Evolutionary conservation across 2,113 vertebrate species (phyloP).

Genomic region (Colossoma macropomum): DNA sequence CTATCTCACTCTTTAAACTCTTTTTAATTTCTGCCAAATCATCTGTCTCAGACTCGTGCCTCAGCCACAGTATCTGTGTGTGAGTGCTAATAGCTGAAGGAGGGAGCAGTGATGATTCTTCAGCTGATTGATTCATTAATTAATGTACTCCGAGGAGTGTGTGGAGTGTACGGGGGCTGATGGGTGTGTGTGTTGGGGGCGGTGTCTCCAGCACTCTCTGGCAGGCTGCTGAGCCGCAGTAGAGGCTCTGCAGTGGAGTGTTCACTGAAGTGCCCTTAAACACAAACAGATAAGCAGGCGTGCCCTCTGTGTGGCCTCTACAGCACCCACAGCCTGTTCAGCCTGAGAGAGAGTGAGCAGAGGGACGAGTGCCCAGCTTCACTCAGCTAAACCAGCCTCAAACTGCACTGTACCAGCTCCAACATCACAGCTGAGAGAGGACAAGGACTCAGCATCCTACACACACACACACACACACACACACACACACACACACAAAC

Average conservation of each 20-base stretch:
- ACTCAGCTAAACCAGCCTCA: neutral
- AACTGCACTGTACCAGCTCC: neutral
- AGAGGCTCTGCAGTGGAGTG: neutral
- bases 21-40: too few relatives aligned
- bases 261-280: conserved; percentile 10
- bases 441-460: conserved; percentile 3
- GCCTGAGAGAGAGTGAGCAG: neutral
- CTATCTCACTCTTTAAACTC: too few relatives aligned
- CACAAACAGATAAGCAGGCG: conserved; percentile 8
- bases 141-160: neutral
- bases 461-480: neutral
- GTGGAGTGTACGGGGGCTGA: neutral
- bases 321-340: neutral
- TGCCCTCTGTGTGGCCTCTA: conserved; percentile 22
- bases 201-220: neutral
- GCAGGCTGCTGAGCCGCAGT: neutral
- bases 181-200: neutral
- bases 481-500: too few relatives aligned
- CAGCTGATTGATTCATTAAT: conserved; percentile 20
- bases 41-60: too few relatives aligned
- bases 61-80: too few relatives aligned
- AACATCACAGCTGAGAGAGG: neutral
- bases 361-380: neutral
- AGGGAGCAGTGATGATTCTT: conserved; percentile 19
- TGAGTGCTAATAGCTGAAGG: neutral